Conservation (phyloP, 2,888 invertebrate genomes). For the Sinhomidia bicolor region DNA sequence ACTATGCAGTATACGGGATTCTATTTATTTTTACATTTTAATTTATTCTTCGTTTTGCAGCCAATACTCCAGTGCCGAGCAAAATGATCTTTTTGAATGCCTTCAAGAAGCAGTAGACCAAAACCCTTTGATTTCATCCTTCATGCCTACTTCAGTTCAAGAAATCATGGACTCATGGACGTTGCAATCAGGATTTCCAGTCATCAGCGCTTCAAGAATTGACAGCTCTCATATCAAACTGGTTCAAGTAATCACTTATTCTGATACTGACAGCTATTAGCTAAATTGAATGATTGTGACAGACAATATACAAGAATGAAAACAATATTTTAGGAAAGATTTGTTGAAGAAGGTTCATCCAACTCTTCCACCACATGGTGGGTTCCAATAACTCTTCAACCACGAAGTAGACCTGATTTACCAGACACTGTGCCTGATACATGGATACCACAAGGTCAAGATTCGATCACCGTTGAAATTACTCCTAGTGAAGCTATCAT, state of each 20-base stretch:
- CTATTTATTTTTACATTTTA: not conserved
- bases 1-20: too few species aligned
- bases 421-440: conserved; percentile 66
- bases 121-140: conserved; percentile 40
- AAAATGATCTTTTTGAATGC: conserved; percentile 73
- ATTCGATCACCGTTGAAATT: conserved; percentile 40
- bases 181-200: conserved; percentile 81
- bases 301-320: too few species aligned
- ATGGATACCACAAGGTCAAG: conserved; percentile 71
- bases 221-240: conserved; percentile 40
- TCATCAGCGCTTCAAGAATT: conserved; percentile 79
- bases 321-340: not conserved
- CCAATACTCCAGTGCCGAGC: conserved; percentile 69
- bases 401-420: conserved; percentile 44
- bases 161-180: conserved; percentile 83
- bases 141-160: conserved; percentile 75
- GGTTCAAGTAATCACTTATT: conserved; percentile 67
- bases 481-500: conserved; percentile 60
- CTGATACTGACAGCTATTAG: too few species aligned
- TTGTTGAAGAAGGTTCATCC: conserved; percentile 62
- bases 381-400: conserved; percentile 68
- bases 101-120: conserved; percentile 66
- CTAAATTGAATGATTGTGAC: too few species aligned
- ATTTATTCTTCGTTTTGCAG: too few species aligned
- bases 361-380: conserved; percentile 65